Evolutionary conservation across 1,140 invertebrate genomes (phyloP).

Genomic region (Drepana arcuata): DNA sequence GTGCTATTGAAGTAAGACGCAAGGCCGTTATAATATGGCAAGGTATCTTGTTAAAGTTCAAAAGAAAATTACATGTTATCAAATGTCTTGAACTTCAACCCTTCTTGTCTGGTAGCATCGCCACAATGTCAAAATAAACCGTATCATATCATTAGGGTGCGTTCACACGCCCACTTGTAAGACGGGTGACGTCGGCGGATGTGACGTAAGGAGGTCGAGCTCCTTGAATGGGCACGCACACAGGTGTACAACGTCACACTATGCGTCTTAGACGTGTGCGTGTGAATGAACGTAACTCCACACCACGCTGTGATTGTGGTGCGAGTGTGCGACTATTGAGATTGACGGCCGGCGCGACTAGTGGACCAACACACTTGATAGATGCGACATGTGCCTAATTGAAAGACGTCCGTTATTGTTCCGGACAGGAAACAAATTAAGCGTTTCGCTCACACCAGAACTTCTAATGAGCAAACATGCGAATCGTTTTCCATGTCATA

Average conservation of each 20-base stretch:
- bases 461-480: conserved; percentile 47
- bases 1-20: no score
- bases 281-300: conserved; percentile 52
- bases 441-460: conserved; percentile 31
- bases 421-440: conserved; percentile 41
- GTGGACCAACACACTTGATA: conserved; percentile 42
- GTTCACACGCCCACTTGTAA: conserved; percentile 56
- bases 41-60: not conserved
- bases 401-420: conserved; percentile 36
- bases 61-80: conserved; percentile 35
- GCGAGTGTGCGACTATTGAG: conserved; percentile 42
- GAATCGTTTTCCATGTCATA: conserved; percentile 33
- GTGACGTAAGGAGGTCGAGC: conserved; percentile 54
- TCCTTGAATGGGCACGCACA: conserved; percentile 61
- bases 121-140: conserved; percentile 48
- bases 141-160: conserved; percentile 29
- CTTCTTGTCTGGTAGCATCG: conserved; percentile 44
- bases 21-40: not conserved
- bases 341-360: conserved; percentile 40
- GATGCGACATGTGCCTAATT: conserved; percentile 43
- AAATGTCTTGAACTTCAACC: no score
- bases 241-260: conserved; percentile 11
- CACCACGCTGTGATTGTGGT: conserved; percentile 34
- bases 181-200: conserved; percentile 54
- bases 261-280: conserved; percentile 19